Base-by-base conservation (phyloP, 1,140 invertebrate genomes). In the Tetragonula clypearis region DNA sequence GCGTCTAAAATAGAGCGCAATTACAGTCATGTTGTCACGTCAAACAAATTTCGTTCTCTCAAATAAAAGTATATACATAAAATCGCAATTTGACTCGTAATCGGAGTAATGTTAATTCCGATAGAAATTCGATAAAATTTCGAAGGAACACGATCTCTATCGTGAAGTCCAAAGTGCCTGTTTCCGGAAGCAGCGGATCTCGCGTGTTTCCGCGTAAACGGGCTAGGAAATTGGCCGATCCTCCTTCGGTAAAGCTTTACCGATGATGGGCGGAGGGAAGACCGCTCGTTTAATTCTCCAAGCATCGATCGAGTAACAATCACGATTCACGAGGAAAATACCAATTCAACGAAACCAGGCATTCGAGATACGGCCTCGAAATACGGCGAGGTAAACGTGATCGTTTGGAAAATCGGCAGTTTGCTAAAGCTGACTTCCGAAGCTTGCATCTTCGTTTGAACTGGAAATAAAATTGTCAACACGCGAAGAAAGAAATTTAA, bases 161-260 rank as follows among this genome's bases (percentile, higher is more conserved):
- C 81, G 53, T 58, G 23, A 56, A 58, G 23, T 77, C 58, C 19
- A 26, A 65, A 41, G 53, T 35, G n/a, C 23, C 26, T 1, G 26
- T 21, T 83, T 66, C 81, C 81, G 81, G 73, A 77, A 83, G 62
- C 73, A n/a, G 19, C 21, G 62, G 65, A 35, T 49, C 58, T 83
- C 62, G 81, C 81, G 81, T 77, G 81, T 49, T 68, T 65, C 71
- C 41, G n/a, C 72, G 71, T 66, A 66, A 82, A 65, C 41, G 21
- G 53, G 15, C 26, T 65, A 41, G 49, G 26, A 74, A 75, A 60
- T 74, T 55, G 60, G 72, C 58, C 72, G 62, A 75, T 82, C 53
- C 56, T 53, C 15, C 58, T 26, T n/a, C 49, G 35, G 35, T 17
- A 11, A 73, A 26, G 15, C 35, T 73, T 30, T 35, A 30, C 41